Base-by-base conservation (phyloP, 2,113 vertebrate species). In the Microcebus jonahi region DNA sequence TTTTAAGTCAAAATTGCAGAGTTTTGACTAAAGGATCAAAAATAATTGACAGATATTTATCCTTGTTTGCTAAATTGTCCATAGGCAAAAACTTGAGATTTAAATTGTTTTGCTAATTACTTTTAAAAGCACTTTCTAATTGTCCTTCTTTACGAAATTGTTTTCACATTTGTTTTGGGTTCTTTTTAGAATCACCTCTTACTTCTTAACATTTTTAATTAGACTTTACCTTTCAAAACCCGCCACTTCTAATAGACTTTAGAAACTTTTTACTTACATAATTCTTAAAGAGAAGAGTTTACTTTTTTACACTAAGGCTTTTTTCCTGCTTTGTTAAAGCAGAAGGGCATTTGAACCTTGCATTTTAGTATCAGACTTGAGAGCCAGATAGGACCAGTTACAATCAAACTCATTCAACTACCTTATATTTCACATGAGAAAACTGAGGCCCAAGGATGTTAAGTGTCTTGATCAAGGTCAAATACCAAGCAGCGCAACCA, bases 1-100 rank as follows among this genome's bases (percentile, higher is more conserved):
- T 55, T 55, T 55, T 55, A 55, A 55, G 53, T 55, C 17, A 55
- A 55, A 55, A 55, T 20, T 21, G 55, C 55, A 57, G 34, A 55
- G 34, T 83, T 77, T 81, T 90, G 63, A 90, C 21, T 57, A n/a
- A 86, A 82, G 34, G 2, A 2, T 25, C 2, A 20, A 50, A 68
- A 67, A 59, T 89, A 89, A 86, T 34, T 92, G 25, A 75, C 85
- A 94, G 34, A 76, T 29, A 96, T 94, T 95, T 94, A 90, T 34
- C 27, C 39, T 83, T 83, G 12, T 1, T 59, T 79, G 79, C 29
- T 73, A 89, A 71, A 50, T 57, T 90, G 29, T 82, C 17, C 48
- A 73, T n/a, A 79, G n/a, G 18, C 34, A 89, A 96, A 93, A 76
- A 8, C 20, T n/a, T 93, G 65, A 91, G 34, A 36, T 61, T 90